phyloP scores from a whole-genome alignment of 2,888 invertebrate genomes.

The Aleiodes alternator region DNA sequence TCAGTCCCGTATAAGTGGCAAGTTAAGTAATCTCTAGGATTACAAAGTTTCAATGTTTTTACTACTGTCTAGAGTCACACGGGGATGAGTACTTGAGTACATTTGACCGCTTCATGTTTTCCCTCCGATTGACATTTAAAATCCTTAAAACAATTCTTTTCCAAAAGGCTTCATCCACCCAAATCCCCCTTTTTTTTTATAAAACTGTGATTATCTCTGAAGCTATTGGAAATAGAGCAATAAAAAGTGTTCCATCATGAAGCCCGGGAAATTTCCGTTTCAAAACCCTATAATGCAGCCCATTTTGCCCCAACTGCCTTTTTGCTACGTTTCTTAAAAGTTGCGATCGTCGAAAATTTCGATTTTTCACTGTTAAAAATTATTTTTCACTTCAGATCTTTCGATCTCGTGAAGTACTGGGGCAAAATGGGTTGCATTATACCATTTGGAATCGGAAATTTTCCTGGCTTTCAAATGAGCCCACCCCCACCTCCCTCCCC shows the following conservation, averaged over 20 bases:
- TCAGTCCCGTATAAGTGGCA: conserved; percentile 71
- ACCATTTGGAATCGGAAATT: not conserved
- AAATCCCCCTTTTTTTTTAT: not conserved
- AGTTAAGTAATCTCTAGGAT: conserved; percentile 72
- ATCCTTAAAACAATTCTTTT: conserved; percentile 17
- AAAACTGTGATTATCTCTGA: no score
- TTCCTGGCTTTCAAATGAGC: not conserved
- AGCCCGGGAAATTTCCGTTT: no score
- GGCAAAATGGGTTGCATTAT: conserved; percentile 1
- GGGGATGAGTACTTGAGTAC: conserved; percentile 68
- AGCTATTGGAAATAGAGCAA: not conserved
- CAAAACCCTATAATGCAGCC: no score
- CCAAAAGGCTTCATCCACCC: not conserved
- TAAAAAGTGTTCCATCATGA: not conserved
- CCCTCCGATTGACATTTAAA: conserved; percentile 20
- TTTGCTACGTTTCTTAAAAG: no score
- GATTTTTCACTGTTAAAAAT: no score
- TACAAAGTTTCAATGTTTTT: conserved; percentile 56
- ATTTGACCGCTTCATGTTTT: conserved; percentile 63
- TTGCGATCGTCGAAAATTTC: no score
- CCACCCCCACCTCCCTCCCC: not conserved
- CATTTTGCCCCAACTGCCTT: no score
- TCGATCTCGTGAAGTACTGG: not conserved
- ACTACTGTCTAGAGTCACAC: conserved; percentile 70
- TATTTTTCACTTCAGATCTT: no score